These are phyloP conservation scores for Hipposideros larvatus DNA, from an alignment of 2,797 vertebrate genomes.

Conservation along the genomic window DNA sequence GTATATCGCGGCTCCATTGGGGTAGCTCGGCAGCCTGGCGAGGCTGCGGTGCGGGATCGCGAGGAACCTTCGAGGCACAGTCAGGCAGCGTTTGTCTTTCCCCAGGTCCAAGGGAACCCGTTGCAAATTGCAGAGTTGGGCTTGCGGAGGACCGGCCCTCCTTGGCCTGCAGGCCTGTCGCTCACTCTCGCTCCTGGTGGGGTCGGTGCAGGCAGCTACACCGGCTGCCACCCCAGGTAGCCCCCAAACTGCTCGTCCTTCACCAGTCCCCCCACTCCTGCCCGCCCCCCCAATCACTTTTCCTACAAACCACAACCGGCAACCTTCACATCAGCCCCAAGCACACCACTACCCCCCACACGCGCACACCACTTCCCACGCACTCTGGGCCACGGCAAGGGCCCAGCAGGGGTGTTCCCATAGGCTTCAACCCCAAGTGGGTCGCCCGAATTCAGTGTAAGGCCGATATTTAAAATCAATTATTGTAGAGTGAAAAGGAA, in stretches of 20 bases:
- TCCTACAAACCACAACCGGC: not conserved
- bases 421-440: constrained; percentile 66
- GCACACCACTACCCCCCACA: not conserved
- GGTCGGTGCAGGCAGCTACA: not conserved
- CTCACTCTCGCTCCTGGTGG: not conserved
- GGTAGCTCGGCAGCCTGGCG: constrained; percentile 24
- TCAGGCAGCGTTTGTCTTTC: constrained; percentile 64
- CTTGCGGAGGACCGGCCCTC: not conserved
- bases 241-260: fast-evolving
- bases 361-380: not conserved
- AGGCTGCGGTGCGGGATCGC: constrained; percentile 69
- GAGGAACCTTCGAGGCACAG: constrained; percentile 67
- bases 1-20: not conserved
- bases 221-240: fast-evolving
- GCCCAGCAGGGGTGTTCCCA: constrained; percentile 78
- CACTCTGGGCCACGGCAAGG: constrained; percentile 64
- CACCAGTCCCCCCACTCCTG: not conserved
- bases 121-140: constrained; percentile 64
- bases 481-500: too few relatives aligned
- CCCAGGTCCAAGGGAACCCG: constrained; percentile 62
- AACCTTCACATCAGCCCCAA: fast-evolving
- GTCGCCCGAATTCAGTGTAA: constrained; percentile 65
- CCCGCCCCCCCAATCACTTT: not conserved
- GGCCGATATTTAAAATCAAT: not conserved
- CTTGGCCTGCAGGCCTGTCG: fast-evolving